phyloP scores from a whole-genome alignment of 1,140 invertebrate species.

The Aporrectodea caliginosa region DNA sequence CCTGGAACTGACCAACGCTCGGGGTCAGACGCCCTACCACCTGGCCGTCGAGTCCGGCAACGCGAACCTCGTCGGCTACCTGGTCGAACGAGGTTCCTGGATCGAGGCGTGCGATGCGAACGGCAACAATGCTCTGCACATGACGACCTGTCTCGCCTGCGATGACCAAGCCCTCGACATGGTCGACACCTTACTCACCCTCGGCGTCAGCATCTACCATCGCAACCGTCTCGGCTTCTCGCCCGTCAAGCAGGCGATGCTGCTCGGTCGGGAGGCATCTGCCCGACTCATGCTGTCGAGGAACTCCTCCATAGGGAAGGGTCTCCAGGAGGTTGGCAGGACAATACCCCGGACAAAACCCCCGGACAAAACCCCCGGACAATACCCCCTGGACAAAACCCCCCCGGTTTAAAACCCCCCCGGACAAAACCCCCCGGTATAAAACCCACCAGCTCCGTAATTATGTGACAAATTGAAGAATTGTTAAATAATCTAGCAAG shows the following conservation, averaged over 20 bases:
- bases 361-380: too few relatives aligned
- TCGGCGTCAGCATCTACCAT: background rate
- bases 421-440: too few relatives aligned
- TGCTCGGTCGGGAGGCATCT: background rate
- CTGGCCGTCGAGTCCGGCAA: background rate
- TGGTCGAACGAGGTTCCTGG: background rate
- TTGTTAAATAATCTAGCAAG: too few relatives aligned
- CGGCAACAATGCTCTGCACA: background rate
- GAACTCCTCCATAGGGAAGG: too few relatives aligned
- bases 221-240: background rate
- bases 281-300: background rate
- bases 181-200: background rate
- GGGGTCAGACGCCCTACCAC: background rate
- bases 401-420: too few relatives aligned
- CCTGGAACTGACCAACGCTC: background rate
- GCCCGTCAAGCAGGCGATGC: background rate
- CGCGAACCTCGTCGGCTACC: background rate
- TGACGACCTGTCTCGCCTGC: background rate
- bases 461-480: too few relatives aligned
- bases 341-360: background rate
- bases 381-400: too few relatives aligned
- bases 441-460: too few relatives aligned
- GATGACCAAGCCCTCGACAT: background rate
- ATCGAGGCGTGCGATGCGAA: background rate
- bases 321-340: too few relatives aligned